Percentiles rank a stretch among this genome's conserved stretches.
Evolutionary conservation across 2,888 invertebrate genomes (phyloP).

Genomic region (Bimastos eiseni): DNA sequence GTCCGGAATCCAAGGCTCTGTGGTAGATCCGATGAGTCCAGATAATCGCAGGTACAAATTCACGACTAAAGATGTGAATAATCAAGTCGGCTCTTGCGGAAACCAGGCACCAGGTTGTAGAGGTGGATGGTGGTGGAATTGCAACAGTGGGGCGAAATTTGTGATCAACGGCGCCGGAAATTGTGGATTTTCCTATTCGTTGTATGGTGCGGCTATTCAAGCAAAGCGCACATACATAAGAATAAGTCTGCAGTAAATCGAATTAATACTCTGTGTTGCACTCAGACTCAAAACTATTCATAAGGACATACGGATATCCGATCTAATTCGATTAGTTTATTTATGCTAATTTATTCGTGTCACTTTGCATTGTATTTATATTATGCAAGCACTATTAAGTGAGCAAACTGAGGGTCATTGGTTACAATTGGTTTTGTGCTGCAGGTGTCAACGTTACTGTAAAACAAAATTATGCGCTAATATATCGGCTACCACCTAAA

Average conservation of each 20-base stretch:
- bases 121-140: constrained; percentile 1
- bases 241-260: neutral
- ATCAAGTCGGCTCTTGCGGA: neutral
- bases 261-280: neutral
- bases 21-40: neutral
- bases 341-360: too few species aligned
- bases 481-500: too few species aligned
- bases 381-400: too few species aligned
- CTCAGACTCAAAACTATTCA: neutral
- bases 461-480: too few species aligned
- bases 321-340: too few species aligned
- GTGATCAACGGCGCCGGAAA: neutral
- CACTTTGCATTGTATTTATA: too few species aligned
- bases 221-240: neutral
- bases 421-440: too few species aligned
- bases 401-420: too few species aligned
- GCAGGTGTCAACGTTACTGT: too few species aligned
- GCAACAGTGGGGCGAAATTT: neutral
- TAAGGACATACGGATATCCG: too few species aligned
- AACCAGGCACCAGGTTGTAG: neutral
- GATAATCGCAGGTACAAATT: neutral
- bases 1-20: neutral
- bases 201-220: neutral
- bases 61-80: neutral
- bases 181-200: neutral